Percentiles rank a stretch among this genome's conserved stretches.
Evolutionary conservation across 1,140 invertebrate genomes (phyloP).

Genomic region (Saccostrea echinata): DNA sequence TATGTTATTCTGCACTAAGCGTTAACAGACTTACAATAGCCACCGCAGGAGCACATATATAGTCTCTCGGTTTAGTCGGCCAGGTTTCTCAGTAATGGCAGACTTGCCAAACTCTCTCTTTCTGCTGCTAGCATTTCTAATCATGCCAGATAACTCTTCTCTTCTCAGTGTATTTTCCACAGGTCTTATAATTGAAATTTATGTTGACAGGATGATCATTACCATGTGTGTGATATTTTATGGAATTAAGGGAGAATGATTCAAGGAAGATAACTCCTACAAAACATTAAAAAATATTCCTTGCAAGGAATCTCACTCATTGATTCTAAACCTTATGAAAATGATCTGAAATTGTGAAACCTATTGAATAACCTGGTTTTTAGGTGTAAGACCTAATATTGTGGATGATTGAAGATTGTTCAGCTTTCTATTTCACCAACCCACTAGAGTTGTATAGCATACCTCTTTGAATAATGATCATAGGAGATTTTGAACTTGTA

Average conservation of each 20-base stretch:
- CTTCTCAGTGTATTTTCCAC: not conserved
- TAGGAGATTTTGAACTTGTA: no score
- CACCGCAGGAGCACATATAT: not conserved
- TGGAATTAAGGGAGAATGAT: not conserved
- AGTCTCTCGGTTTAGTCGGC: not conserved
- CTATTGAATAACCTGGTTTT: no score
- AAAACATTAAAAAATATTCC: not conserved
- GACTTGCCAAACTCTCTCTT: not conserved
- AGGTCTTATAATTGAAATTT: no score
- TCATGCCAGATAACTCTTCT: not conserved
- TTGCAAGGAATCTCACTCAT: no score
- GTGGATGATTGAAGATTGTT: no score
- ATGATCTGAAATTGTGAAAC: no score
- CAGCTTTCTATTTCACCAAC: no score
- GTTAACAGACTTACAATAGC: constrained; percentile 29
- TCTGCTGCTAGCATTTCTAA: not conserved
- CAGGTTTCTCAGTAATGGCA: not conserved
- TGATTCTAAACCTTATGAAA: no score
- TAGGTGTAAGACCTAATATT: no score
- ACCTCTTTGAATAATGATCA: no score
- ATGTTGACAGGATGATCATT: no score
- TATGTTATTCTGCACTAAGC: constrained; percentile 25
- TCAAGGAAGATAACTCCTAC: not conserved
- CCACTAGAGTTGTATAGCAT: no score
- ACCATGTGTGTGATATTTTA: not conserved